phyloP scores from a whole-genome alignment of 2,113 vertebrate genomes.

The Sinocyclocheilus anophthalmus region DNA sequence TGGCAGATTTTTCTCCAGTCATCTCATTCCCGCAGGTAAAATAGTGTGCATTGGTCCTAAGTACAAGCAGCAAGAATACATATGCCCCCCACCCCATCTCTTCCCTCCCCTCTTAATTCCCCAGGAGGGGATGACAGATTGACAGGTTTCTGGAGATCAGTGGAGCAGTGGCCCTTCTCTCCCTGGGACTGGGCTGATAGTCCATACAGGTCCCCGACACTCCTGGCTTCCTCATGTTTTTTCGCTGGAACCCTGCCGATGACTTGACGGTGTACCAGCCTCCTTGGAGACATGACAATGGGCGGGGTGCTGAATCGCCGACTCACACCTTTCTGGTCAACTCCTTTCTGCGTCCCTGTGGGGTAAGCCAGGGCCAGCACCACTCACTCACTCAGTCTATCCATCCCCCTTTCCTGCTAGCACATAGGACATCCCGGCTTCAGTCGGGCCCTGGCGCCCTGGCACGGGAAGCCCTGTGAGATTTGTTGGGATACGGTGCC shows the following conservation, averaged over 20 bases:
- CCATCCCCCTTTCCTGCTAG: conserved; percentile 69
- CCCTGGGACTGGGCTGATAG: conserved; percentile 69
- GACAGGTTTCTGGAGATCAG: conserved; percentile 74
- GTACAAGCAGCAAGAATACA: conserved; percentile 10
- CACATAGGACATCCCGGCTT: conserved; percentile 72
- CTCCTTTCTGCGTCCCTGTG: conserved; percentile 76
- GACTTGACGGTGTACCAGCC: conserved; percentile 76
- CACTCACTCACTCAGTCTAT: conserved; percentile 52
- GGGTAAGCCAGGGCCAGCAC: conserved; percentile 59
- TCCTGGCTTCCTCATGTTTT: conserved; percentile 66
- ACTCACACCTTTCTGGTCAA: conserved; percentile 85
- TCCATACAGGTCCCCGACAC: conserved; percentile 65
- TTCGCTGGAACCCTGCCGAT: conserved; percentile 69
- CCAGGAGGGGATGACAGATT: conserved; percentile 70
- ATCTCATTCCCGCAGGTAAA: conserved; percentile 15
- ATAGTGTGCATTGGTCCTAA: background rate
- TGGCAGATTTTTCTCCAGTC: background rate
- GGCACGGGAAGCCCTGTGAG: conserved; percentile 79
- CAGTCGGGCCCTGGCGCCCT: conserved; percentile 76
- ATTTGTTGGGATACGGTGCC: conserved; percentile 78
- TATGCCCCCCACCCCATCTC: conserved; percentile 16
- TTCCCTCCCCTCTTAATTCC: conserved; percentile 59
- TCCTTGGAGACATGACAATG: conserved; percentile 74
- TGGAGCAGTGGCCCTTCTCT: conserved; percentile 63
- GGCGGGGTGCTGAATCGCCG: conserved; percentile 72